phyloP scores from a whole-genome alignment of 2,888 invertebrate genomes.

The Lepas anatifera region DNA sequence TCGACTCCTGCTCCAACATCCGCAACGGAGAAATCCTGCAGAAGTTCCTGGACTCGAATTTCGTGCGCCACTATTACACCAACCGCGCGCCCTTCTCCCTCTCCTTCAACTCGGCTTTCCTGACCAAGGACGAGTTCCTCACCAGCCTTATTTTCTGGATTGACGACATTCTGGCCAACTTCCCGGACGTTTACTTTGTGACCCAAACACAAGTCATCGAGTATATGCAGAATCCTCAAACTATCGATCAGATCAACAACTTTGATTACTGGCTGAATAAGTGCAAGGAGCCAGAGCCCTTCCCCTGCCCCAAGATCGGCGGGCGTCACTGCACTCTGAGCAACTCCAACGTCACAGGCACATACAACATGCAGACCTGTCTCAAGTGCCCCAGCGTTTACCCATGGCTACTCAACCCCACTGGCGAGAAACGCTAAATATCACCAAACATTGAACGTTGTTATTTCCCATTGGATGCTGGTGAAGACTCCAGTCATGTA shows the following conservation, averaged over 20 bases:
- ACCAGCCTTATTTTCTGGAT: conserved; percentile 90
- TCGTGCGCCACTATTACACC: conserved; percentile 80
- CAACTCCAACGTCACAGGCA: conserved; percentile 85
- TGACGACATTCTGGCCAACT: conserved; percentile 69
- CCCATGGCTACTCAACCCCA: conserved; percentile 88
- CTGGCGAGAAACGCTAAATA: too few species aligned
- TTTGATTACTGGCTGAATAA: conserved; percentile 92
- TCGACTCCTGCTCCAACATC: conserved; percentile 87
- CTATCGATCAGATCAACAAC: conserved; percentile 69
- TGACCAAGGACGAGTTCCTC: conserved; percentile 71
- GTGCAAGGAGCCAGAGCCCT: conserved; percentile 72
- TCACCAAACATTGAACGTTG: too few species aligned
- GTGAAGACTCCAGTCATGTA: too few species aligned
- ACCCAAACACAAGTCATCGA: conserved; percentile 88
- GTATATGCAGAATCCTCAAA: conserved; percentile 86
- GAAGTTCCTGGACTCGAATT: conserved; percentile 86
- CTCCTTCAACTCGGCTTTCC: conserved; percentile 88
- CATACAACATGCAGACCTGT: conserved; percentile 84
- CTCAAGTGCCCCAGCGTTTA: conserved; percentile 86
- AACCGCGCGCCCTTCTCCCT: conserved; percentile 78
- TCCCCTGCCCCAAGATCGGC: conserved; percentile 75
- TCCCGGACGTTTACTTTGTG: conserved; percentile 87
- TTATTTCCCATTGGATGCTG: too few species aligned
- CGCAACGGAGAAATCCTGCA: conserved; percentile 85
- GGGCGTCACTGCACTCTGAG: conserved; percentile 83